Conservation (phyloP, 2,113 vertebrate species). For the Corvus cornix region DNA sequence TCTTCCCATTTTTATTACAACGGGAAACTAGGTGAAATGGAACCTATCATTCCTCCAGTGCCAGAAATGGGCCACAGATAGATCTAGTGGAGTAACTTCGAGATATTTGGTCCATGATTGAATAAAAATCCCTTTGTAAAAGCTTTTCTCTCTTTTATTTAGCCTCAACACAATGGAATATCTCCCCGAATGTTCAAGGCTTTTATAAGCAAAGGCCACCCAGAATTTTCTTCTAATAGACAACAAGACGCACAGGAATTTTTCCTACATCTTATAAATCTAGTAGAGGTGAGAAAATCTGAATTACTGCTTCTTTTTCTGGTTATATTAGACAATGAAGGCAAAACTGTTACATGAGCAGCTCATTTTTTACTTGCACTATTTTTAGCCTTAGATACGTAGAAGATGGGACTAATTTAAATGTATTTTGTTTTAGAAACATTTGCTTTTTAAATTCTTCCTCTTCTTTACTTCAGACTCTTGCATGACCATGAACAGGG, state of each 20-base stretch:
- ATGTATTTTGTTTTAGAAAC: background rate
- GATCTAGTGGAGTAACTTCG: background rate
- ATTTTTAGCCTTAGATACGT: background rate
- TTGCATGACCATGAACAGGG: background rate
- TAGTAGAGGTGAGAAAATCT: conserved; percentile 85
- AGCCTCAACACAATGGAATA: conserved; percentile 91
- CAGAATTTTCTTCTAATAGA: conserved; percentile 93
- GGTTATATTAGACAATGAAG: background rate
- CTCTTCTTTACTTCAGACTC: background rate
- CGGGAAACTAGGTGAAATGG: background rate
- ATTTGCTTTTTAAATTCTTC: background rate
- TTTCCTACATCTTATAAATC: conserved; percentile 89
- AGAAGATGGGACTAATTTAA: background rate
- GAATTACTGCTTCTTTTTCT: background rate
- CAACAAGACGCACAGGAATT: conserved; percentile 96
- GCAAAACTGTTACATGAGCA: background rate
- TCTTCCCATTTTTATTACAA: background rate
- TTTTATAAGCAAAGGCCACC: conserved; percentile 89
- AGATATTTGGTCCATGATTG: background rate
- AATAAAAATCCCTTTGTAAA: background rate
- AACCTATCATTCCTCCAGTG: background rate
- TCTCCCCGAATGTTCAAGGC: conserved; percentile 93
- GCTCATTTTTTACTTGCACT: background rate
- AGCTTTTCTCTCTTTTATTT: conserved; percentile 19
- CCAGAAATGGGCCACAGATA: background rate